These are phyloP conservation scores for Drosophila borealis DNA, from an alignment of 2,888 invertebrate species.

Conservation along the genomic window DNA sequence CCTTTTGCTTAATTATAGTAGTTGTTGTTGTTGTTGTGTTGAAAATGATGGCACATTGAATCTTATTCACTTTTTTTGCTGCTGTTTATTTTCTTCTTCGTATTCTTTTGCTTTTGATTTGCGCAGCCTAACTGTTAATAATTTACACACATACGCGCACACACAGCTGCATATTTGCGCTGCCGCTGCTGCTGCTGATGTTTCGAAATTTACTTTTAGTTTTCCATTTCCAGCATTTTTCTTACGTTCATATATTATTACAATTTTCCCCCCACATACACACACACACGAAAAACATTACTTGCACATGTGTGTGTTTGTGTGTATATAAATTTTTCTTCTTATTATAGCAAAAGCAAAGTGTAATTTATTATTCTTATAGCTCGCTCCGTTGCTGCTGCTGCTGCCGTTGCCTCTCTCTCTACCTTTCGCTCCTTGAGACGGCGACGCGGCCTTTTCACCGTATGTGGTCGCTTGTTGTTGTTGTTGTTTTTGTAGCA, in stretches of 20 bases:
- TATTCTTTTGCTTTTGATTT: constrained; percentile 48
- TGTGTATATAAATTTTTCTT: constrained; percentile 77
- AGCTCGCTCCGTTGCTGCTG: constrained; percentile 58
- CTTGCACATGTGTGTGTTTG: constrained; percentile 52
- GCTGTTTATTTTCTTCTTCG: constrained; percentile 41
- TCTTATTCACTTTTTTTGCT: constrained; percentile 47
- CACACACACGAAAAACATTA: constrained; percentile 52
- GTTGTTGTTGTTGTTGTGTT: constrained; percentile 34
- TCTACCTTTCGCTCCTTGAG: constrained; percentile 63
- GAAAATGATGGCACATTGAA: constrained; percentile 65
- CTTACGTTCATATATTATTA: constrained; percentile 78
- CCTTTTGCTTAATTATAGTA: constrained; percentile 46
- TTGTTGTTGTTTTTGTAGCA: constrained; percentile 50
- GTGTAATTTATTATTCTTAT: constrained; percentile 82
- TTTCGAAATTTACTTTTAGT: constrained; percentile 68
- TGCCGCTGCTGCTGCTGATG: constrained; percentile 18
- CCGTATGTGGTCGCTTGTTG: constrained; percentile 77
- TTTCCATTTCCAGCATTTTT: constrained; percentile 64
- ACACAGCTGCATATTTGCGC: constrained; percentile 45
- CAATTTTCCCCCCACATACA: constrained; percentile 69
- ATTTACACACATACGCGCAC: constrained; percentile 43
- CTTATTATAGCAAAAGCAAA: constrained; percentile 82
- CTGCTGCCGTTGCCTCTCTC: constrained; percentile 31
- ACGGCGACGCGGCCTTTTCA: constrained; percentile 70
- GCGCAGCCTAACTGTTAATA: constrained; percentile 59